Evolutionary conservation across 2,888 invertebrate species (phyloP), one percentile per base, ranked within the genome.

Genomic region (Philaethria dido): DNA sequence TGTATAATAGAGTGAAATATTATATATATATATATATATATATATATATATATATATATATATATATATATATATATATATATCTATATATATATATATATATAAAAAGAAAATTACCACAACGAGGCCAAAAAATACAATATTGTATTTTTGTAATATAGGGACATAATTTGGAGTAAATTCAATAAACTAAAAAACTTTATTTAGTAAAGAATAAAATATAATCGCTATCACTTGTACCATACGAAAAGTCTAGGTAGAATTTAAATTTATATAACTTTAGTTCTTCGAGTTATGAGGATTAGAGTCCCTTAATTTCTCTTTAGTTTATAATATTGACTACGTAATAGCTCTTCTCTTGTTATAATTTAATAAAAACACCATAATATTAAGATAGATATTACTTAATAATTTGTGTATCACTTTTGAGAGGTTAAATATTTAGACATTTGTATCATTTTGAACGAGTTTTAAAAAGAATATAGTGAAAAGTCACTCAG

Each of bases 201-300:
- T n/a, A 14, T 48, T 48, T 54, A 39, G n/a, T n/a, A 13, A 22
- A 9, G 11, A 42, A 25, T 16, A 33, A 33, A 20, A 33, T 44
- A 50, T 11, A 36, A 47, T 1, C 52, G 50, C 68, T 59, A 50
- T 68, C 0, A 47, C 62, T 72, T 74, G 48, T 18, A 50, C 71
- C 71, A 68, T 14, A 39, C 6, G 22, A 18, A 67, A 65, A 72
- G 65, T 67, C 69, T 72, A 69, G 68, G 70, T 71, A 68, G 68
- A 73, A 74, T 76, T 75, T 74, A 74, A 75, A 77, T 77, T 73
- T 72, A 76, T 73, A 72, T 70, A 72, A 74, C 59, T 72, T 69
- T 69, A 71, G 72, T 73, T 72, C 69, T 64, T 69, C 68, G 68
- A 73, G 74, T 73, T 72, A 74, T 71, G 72, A 72, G 69, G 68